phyloP scores from a whole-genome alignment of 2,113 vertebrate genomes.

The Melozone crissalis region DNA sequence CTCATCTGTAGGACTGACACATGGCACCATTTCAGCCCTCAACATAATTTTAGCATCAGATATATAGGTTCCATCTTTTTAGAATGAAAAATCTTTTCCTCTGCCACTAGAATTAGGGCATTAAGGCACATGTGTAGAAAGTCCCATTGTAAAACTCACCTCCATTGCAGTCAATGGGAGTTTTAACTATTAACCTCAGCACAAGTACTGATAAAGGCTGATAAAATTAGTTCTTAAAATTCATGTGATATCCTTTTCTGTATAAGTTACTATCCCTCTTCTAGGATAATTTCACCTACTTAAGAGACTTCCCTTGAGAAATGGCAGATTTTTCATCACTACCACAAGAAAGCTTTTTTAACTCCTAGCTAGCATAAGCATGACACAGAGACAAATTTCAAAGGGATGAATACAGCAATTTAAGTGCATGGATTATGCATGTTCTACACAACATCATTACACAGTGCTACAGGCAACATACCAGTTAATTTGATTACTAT shows the following conservation, averaged over 20 bases:
- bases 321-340: not conserved
- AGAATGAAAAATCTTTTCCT: not conserved
- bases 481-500: not conserved
- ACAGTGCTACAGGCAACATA: not conserved
- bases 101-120: not conserved
- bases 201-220: not conserved
- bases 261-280: not conserved
- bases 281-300: constrained; percentile 28
- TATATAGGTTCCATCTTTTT: not conserved
- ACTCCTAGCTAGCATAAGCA: not conserved
- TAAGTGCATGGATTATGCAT: not conserved
- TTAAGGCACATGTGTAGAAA: not conserved
- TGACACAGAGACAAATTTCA: not conserved
- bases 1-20: not conserved
- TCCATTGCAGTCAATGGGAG: not conserved
- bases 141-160: not conserved
- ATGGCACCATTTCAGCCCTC: not conserved
- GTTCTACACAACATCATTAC: not conserved
- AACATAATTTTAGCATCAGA: not conserved
- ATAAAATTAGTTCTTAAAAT: constrained; percentile 46
- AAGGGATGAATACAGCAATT: not conserved
- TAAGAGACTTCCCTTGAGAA: constrained; percentile 13
- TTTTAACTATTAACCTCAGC: not conserved
- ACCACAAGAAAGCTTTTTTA: not conserved
- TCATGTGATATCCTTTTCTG: not conserved